Evolutionary conservation across 2,797 vertebrate species (phyloP), one percentile per base, ranked within the genome.

Genomic region (Ceryle rudis): DNA sequence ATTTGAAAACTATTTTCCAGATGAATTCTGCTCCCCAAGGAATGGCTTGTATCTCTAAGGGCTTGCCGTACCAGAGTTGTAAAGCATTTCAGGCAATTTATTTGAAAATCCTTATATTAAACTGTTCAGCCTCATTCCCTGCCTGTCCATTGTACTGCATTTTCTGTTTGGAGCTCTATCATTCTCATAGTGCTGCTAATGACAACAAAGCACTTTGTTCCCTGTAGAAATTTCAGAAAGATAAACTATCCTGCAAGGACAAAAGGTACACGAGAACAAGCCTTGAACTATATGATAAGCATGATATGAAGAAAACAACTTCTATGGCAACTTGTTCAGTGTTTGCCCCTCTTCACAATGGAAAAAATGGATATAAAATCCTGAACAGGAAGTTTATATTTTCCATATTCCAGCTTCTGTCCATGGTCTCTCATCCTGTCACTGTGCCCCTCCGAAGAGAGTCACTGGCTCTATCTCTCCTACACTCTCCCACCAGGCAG

Each of bases 51-150:
- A 28, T 69, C 29, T 83, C 61, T 41, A 65, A 14, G 65, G 23
- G 14, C 31, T 71, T 75, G 31, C 8, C 44, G 78, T 88, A 51
- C 46, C 0, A 0, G n/a, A 69, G 12, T 17, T 5, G 2, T 65
- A 78, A 64, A 93, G 44, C 29, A 83, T 83, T 94, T 61, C 57
- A 74, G 65, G 37, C 79, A 86, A 39, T 71, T 90, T 57, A 47
- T 91, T 93, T 75, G 65, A 81, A 83, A 91, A 69, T 35, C 0
- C 2, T 75, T 41, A 39, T 25, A 81, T 69, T 81, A 57, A 88
- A 74, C 13, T 26, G 31, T 35, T 95, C 95, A 91, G 80, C 72
- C 66, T 94, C 80, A 81, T 91, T 90, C 72, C 54, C 65, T 87
- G 66, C 65, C 85, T 93, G 54, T 60, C 79, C 82, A 57, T 29